These are phyloP conservation scores for Myotis brandtii DNA, from an alignment of 2,113 vertebrate genomes.

Conservation along the genomic window DNA sequence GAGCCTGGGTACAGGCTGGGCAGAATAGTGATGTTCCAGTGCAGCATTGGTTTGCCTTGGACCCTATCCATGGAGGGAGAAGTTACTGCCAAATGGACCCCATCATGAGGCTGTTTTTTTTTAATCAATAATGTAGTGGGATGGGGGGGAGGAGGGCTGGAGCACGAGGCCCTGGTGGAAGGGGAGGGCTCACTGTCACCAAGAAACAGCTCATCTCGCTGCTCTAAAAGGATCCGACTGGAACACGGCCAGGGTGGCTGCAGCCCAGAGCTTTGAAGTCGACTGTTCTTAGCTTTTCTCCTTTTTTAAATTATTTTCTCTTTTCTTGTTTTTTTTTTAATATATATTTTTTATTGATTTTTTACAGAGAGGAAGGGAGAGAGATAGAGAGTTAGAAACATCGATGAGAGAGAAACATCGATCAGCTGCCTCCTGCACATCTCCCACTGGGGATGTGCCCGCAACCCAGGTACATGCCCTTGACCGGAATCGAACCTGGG, in stretches of 20 bases:
- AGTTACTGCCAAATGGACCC: conserved; percentile 32
- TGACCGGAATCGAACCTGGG: too few species aligned
- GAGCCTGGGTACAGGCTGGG: background rate
- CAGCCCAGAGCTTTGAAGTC: background rate
- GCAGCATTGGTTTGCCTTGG: background rate
- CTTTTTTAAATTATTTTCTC: background rate
- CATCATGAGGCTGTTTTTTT: background rate
- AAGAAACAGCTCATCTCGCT: background rate
- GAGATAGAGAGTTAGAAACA: too few species aligned
- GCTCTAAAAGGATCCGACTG: background rate
- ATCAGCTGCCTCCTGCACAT: too few species aligned
- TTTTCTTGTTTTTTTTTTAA: background rate
- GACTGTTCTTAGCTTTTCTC: background rate
- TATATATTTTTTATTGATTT: too few species aligned
- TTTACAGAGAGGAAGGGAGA: too few species aligned
- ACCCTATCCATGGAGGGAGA: background rate
- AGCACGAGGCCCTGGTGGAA: background rate
- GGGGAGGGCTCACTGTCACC: background rate
- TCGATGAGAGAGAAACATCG: too few species aligned
- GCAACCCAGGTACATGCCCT: too few species aligned
- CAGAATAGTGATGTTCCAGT: background rate
- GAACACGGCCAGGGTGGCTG: background rate
- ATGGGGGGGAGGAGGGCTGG: too few species aligned
- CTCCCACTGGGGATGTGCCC: too few species aligned
- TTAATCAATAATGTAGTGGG: background rate